A percentile compares a stretch with the other conserved stretches of the same genome.
Evolutionary conservation across 2,888 invertebrate species (phyloP).

Genomic region (Noctua comes): DNA sequence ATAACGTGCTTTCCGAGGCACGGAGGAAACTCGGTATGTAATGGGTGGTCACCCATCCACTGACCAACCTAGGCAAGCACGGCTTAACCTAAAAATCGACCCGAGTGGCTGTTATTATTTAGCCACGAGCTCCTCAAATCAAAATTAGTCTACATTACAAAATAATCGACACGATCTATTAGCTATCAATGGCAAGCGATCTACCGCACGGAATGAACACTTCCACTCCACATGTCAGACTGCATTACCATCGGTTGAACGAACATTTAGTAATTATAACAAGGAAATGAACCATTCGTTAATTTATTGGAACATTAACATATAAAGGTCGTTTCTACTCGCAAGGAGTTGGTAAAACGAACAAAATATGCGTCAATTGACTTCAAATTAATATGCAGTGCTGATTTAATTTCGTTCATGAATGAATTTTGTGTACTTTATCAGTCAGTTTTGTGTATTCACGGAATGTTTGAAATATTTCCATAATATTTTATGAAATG

Average conservation of each 20-base stretch:
- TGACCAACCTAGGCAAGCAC: too few relatives aligned
- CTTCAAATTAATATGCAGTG: conserved; percentile 12
- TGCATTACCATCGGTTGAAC: conserved; percentile 37
- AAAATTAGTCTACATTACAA: conserved; percentile 26
- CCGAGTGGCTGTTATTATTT: too few relatives aligned
- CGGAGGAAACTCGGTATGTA: too few relatives aligned
- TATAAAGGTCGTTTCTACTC: conserved; percentile 43
- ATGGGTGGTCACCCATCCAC: too few relatives aligned
- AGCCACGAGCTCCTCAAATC: too few relatives aligned
- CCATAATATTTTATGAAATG: not conserved
- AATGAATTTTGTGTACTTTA: conserved; percentile 20
- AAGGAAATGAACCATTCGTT: conserved; percentile 52
- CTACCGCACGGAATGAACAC: conserved; percentile 24
- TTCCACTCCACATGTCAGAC: conserved; percentile 45
- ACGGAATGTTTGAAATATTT: not conserved
- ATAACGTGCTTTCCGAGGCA: too few relatives aligned
- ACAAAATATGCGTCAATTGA: conserved; percentile 20
- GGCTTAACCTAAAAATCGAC: too few relatives aligned
- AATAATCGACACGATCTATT: conserved; percentile 38
- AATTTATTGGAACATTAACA: conserved; percentile 54
- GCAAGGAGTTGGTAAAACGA: conserved; percentile 21
- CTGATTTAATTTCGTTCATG: conserved; percentile 29
- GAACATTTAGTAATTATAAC: conserved; percentile 49
- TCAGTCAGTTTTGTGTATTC: not conserved
- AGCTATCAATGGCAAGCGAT: conserved; percentile 33